Base-by-base conservation (phyloP, 1,140 invertebrate species). In the Drosophila ironensis region DNA sequence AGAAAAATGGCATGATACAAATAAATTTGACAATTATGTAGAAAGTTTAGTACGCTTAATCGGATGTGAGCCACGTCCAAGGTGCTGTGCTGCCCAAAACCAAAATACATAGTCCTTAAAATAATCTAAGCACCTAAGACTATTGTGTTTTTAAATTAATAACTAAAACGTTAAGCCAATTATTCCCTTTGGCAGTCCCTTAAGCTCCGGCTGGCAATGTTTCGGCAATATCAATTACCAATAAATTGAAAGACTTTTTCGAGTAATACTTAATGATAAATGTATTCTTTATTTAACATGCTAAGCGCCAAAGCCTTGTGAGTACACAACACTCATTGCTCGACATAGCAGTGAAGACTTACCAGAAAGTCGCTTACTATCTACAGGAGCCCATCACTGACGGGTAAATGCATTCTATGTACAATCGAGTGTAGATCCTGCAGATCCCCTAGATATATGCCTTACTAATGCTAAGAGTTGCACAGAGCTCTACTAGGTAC, bases 271-370 rank as follows among this genome's bases (percentile, higher is more conserved):
- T 48, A 50, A 40, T 40, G 41, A 37, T 76, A 68, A 76, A 59
- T 61, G 61, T 50, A 59, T 38, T 45, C 54, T 82, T 82, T 81
- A 81, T 81, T 81, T 42, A 46, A 76, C 35, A 52, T 53, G 70
- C 78, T 76, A 76, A 82, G 54, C 54, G 30, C 33, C 41, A 53
- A 52, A 60, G 47, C 66, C 68, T 71, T 64, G 40, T 48, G 33
- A 38, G 35, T 27, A 69, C 16, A 57, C 59, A 54, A 71, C 53
- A 67, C 56, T 59, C 48, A 28, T 59, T 61, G 51, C 47, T 40
- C 46, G 59, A 61, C 61, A 75, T 61, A 56, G 48, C 45, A 41
- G 25, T 33, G 30, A 11, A 57, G 51, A 63, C 71, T 64, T 80
- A 59, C 44, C 52, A 42, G 33, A n/a, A n/a, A n/a, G 9, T 12